Base-by-base conservation (phyloP, 2,113 vertebrate species). In the Antennarius striatus region DNA sequence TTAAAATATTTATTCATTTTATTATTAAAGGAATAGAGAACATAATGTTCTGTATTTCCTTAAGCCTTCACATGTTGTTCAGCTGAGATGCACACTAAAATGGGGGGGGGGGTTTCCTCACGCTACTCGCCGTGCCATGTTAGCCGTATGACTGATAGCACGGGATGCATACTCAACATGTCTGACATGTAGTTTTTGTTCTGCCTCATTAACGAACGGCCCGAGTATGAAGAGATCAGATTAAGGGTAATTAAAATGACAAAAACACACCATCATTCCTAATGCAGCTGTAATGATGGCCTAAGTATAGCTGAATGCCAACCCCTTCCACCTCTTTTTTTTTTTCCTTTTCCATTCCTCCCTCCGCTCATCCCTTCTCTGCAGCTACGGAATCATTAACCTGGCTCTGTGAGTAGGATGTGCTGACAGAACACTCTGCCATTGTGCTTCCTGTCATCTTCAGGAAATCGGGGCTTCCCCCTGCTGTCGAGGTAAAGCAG, bases 371-470 rank as follows among this genome's bases (percentile, higher is more conserved):
- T 82, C 82, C 79, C 77, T 22, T 75, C 80, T 80, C 55, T 82
- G 71, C 76, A 84, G 67, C 63, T 78, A 53, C 80, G 69, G 83
- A 90, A 91, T 91, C 90, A 91, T 91, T 91, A 91, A 91, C 90
- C 86, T 84, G 85, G 84, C 69, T 64, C 77, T 75, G 81, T 81
- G 80, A 86, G 84, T 56, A 79, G 83, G 86, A 86, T 85, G 68
- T 87, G 90, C 90, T 89, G 88, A 90, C 86, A 68, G 79, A 89
- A 89, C 87, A 91, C 85, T 85, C 81, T 77, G 85, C 86, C 61
- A 83, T 91, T 91, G 90, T 91, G 83, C 49, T 81, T 87, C 85
- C 82, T 90, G 90, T 91, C 90, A 89, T 89, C 87, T 89, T 85
- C 90, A 91, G 90, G 90, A 91, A 91, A 87, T 80, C 85, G 36